Base-by-base conservation (phyloP, 53 echinoderm and acorn worm species). In the Arbacia lixula region DNA sequence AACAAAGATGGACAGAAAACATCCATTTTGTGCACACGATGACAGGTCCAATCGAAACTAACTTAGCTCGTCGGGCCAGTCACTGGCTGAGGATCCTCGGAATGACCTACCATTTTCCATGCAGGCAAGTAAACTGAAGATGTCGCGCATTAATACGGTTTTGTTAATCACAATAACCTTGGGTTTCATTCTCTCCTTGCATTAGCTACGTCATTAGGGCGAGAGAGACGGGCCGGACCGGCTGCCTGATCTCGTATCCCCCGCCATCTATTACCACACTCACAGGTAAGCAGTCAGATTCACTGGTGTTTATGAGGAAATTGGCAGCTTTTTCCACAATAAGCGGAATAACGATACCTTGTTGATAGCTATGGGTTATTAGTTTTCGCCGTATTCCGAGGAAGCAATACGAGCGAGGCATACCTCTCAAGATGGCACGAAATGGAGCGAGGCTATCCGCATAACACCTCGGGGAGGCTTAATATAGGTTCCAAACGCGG, bases 331-430 rank as follows among this genome's bases (percentile, higher is more conserved):
- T 22, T 77, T 75, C 76, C 76, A 34, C 76, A 75, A 5, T 25
- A 35, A 26, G 53, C 76, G 76, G 54, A 75, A 75, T 75, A 36
- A 77, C 60, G 78, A 77, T 77, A 77, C 78, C 30, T 77, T 77
- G 78, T 77, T 77, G 78, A 77, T 77, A 77, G 60, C 78, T 77
- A 37, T n/a, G 78, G 78, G 78, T 77, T 56, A 77, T 77, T 75
- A 34, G 55, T 54, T 75, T 75, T 51, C 76, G 54, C 24, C 38
- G 14, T 77, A 19, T 57, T 58, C 78, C 57, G 2, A 14, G 40
- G 60, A 37, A 77, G 58, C 17, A 58, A 77, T 56, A 77, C 38
- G 55, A 60, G 57, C 25, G 3, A 11, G 4, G 8, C 37, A 57
- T 32, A 31, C n/a, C 24, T 34, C 57, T 77, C 56, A 56, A 77